Percentiles rank a stretch among this genome's conserved stretches.
These are phyloP conservation scores for Aplidium turbinatum DNA, from an alignment of 23 tunicate species.

Conservation along the genomic window DNA sequence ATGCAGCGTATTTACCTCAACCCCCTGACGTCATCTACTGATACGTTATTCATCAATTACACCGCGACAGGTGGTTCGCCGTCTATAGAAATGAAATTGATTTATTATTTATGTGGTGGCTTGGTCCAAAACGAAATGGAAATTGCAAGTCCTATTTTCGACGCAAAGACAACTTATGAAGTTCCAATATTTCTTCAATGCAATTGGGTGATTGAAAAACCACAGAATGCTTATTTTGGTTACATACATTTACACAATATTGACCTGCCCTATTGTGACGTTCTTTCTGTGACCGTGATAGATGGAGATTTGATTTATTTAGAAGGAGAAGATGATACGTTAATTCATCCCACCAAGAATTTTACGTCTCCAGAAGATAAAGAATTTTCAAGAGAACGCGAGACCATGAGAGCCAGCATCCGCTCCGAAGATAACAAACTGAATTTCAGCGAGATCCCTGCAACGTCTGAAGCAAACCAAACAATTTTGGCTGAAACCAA, in stretches of 20 bases:
- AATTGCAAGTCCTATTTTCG: slow-evolving; percentile 14
- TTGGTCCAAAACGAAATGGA: slow-evolving; percentile 3
- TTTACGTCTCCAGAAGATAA: neutral
- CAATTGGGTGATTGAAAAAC: slow-evolving; percentile 30
- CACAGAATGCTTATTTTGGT: slow-evolving; percentile 24
- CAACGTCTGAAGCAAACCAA: too few species aligned
- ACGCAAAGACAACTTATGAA: neutral
- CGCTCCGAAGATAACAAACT: neutral
- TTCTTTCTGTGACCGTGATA: slow-evolving; percentile 2
- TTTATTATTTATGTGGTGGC: slow-evolving; percentile 26
- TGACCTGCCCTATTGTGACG: slow-evolving; percentile 14
- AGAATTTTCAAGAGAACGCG: neutral
- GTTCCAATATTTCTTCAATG: slow-evolving; percentile 16
- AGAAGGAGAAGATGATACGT: neutral
- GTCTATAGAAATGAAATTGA: neutral
- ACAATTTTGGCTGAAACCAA: neutral
- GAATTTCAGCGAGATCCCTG: too few species aligned
- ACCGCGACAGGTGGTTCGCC: slow-evolving; percentile 2
- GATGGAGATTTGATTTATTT: neutral
- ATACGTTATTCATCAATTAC: slow-evolving; percentile 9
- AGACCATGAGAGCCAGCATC: neutral
- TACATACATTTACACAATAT: slow-evolving; percentile 3
- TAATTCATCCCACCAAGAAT: neutral
- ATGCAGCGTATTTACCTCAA: slow-evolving; percentile 1
- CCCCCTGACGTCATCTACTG: neutral